These are phyloP conservation scores for Sminthurides aquaticus DNA, from an alignment of 2,888 invertebrate species.

Conservation along the genomic window DNA sequence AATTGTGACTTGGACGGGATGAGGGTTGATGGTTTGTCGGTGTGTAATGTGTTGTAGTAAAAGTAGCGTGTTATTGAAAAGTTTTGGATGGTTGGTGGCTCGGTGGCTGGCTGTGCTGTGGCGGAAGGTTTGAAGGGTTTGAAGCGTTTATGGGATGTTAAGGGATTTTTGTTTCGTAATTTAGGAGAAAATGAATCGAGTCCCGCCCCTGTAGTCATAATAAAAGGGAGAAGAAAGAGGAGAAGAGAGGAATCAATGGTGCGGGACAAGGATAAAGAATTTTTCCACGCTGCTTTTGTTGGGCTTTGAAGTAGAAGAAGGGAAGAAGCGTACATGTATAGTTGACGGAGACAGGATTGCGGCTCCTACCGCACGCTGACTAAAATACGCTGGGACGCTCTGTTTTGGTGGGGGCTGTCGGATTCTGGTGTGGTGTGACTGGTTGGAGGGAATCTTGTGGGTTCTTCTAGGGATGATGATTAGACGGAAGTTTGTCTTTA, in stretches of 20 bases:
- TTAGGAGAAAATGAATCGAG: slow-evolving; percentile 24
- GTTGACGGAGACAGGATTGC: neutral
- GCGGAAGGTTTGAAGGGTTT: slow-evolving; percentile 5
- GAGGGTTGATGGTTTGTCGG: neutral
- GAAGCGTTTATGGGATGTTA: slow-evolving; percentile 19
- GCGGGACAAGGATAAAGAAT: slow-evolving; percentile 22
- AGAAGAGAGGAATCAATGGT: slow-evolving; percentile 20
- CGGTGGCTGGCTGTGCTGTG: neutral
- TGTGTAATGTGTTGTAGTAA: neutral
- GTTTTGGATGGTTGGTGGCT: neutral
- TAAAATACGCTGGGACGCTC: no score
- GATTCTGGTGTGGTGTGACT: no score
- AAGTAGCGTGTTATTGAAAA: neutral
- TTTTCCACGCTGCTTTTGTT: slow-evolving; percentile 24
- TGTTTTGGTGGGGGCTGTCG: no score
- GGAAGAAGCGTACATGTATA: no score
- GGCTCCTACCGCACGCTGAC: slow-evolving; percentile 1
- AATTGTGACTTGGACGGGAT: neutral
- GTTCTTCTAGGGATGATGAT: no score
- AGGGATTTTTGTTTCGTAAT: slow-evolving; percentile 26
- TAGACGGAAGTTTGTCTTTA: no score
- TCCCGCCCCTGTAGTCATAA: slow-evolving; percentile 25
- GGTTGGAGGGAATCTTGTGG: no score
- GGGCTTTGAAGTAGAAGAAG: no score
- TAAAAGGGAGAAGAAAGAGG: slow-evolving; percentile 11